Evolutionary conservation across 2,113 vertebrate genomes (phyloP), one percentile per base, ranked within the genome.

Genomic region (Protomyctophum bolini): DNA sequence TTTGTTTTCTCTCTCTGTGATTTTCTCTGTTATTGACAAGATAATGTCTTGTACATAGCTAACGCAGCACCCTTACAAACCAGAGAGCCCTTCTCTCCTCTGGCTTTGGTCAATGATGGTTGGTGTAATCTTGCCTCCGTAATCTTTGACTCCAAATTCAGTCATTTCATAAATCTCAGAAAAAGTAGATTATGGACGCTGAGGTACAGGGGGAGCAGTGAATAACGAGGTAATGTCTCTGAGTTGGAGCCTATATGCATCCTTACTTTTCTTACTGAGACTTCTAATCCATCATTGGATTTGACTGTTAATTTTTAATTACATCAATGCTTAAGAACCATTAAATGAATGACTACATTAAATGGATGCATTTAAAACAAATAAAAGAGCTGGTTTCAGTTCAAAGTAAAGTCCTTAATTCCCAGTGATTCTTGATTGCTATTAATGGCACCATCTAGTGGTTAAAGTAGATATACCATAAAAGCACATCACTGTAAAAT

Each of bases 391-490:
- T 41, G 33, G 21, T 41, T 41, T 41, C 33, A 41, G 33, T 41
- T 41, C 3, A 14, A 69, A 73, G 58, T 63, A 28, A 50, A 33
- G 75, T 79, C 29, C 11, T 73, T 14, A 29, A 49, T 71, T 68
- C 10, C 66, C 56, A 68, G 75, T 78, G 63, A 68, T 2, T 2
- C 70, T 60, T 58, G 59, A 62, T 50, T 7, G 58, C 54, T 47
- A 70, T 4, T 76, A 58, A 54, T 59, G 66, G 72, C 72, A 48
- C 85, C 83, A 81, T 77, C 90, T 86, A 70, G 75, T 86, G 86
- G 86, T 61, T 52, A 78, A 76, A 79, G 52, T 28, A 41, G 33
- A 3, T 41, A 49, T 65, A 50, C 48, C 46, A 7, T 28, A 6
- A 79, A 55, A 75, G 67, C 62, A 71, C 75, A 78, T 73, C 47